Conservation (phyloP, 2,797 vertebrate genomes). For the Pristis pectinata region DNA sequence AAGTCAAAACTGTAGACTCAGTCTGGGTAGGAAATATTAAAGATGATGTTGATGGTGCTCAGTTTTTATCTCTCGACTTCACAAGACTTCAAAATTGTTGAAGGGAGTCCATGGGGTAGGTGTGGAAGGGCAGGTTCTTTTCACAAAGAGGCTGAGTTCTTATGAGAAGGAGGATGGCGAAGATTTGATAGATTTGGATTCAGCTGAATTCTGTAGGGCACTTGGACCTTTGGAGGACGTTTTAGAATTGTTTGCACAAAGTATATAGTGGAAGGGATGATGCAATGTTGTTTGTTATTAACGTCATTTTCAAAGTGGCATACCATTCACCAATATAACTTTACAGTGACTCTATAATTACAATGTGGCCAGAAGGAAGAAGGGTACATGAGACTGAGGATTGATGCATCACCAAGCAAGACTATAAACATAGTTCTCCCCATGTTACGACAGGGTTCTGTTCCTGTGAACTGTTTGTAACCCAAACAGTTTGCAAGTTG, state of each 20-base stretch:
- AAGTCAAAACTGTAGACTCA: not conserved
- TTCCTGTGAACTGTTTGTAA: too few relatives aligned
- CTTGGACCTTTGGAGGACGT: not conserved
- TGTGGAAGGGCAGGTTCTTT: not conserved
- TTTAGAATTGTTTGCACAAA: not conserved
- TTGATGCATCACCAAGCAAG: too few relatives aligned
- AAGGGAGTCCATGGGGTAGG: too few relatives aligned
- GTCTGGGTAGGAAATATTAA: not conserved
- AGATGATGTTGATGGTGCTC: not conserved
- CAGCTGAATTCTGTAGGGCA: not conserved
- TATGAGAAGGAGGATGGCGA: not conserved
- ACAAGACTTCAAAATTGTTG: too few relatives aligned
- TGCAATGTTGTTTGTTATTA: not conserved
- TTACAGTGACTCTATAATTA: not conserved
- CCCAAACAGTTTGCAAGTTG: too few relatives aligned
- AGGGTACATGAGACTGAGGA: too few relatives aligned
- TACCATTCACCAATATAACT: not conserved
- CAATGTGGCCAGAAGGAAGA: not conserved
- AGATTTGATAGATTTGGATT: not conserved
- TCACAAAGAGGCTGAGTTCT: not conserved
- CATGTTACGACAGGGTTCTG: too few relatives aligned
- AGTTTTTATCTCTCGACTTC: not conserved
- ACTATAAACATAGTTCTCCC: too few relatives aligned
- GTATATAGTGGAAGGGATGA: not conserved
- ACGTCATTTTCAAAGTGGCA: not conserved